Evolutionary conservation across 2,888 invertebrate species (phyloP).

Genomic region (Sylvicola fuscatus): DNA sequence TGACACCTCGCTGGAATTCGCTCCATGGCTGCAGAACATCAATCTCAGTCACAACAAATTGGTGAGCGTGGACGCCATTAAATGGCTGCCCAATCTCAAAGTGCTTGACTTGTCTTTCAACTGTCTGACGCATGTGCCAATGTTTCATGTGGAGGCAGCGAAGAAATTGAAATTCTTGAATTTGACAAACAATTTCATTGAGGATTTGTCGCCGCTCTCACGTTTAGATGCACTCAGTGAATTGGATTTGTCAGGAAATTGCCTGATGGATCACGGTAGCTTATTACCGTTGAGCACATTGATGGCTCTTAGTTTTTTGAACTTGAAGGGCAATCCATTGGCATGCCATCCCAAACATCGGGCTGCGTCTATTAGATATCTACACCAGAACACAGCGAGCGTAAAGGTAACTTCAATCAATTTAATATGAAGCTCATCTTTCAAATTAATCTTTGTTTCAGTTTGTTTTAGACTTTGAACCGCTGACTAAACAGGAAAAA

Average conservation of each 20-base stretch:
- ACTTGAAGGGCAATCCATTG: constrained; percentile 39
- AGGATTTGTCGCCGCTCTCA: constrained; percentile 32
- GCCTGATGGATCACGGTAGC: constrained; percentile 34
- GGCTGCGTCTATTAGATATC: constrained; percentile 28
- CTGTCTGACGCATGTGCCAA: constrained; percentile 32
- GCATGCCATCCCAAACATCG: constrained; percentile 39
- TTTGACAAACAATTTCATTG: constrained; percentile 41
- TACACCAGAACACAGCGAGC: constrained; percentile 31
- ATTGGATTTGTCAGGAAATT: constrained; percentile 41
- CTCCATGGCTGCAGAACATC: constrained; percentile 36
- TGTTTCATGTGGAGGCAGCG: constrained; percentile 32
- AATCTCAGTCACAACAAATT: constrained; percentile 44
- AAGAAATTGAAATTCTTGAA: constrained; percentile 33
- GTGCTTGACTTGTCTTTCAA: constrained; percentile 43
- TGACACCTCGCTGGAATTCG: constrained; percentile 35
- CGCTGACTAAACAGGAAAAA: constrained; percentile 32
- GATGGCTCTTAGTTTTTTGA: constrained; percentile 30
- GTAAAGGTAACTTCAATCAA: constrained; percentile 19
- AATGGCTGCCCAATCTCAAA: constrained; percentile 37
- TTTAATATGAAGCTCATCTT: background rate
- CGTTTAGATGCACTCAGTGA: constrained; percentile 32
- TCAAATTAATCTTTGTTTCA: constrained; percentile 10
- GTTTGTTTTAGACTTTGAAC: constrained; percentile 33
- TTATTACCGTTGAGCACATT: constrained; percentile 33
- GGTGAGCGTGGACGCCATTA: constrained; percentile 29